Evolutionary conservation across 2,113 vertebrate genomes (phyloP).

Genomic region (Boulengeromyrus knoepffleri): DNA sequence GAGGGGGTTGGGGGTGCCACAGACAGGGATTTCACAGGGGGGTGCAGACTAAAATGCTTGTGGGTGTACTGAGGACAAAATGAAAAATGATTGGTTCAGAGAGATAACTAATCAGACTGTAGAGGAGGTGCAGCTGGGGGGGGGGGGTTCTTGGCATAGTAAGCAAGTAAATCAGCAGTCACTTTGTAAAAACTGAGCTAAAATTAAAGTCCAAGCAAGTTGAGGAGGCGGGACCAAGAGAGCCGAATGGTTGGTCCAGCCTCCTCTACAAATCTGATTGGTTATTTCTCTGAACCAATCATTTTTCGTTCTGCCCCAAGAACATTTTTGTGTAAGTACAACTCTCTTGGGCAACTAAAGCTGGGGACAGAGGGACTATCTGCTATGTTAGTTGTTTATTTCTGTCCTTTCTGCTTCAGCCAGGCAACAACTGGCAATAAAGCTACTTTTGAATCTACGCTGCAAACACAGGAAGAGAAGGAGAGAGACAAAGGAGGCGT

Average conservation of each 20-base stretch:
- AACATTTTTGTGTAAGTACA: not conserved
- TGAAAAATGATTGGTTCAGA: not conserved
- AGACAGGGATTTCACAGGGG: not conserved
- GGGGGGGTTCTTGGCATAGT: not conserved
- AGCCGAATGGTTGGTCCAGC: too few relatives aligned
- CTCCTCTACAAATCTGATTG: not conserved
- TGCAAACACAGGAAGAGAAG: not conserved
- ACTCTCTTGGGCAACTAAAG: not conserved
- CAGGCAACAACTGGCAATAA: not conserved
- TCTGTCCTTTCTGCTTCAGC: not conserved
- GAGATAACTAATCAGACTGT: not conserved
- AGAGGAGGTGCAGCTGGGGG: not conserved
- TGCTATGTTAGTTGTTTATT: not conserved
- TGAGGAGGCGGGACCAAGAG: not conserved
- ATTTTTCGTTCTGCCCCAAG: not conserved
- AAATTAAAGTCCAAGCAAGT: not conserved
- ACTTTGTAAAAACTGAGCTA: not conserved
- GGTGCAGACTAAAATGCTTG: not conserved
- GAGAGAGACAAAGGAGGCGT: not conserved
- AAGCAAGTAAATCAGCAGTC: slow-evolving; percentile 1
- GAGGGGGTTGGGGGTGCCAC: not conserved
- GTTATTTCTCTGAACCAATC: not conserved
- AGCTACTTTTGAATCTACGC: not conserved
- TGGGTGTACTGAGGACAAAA: not conserved
- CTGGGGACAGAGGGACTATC: not conserved